These are phyloP conservation scores for Apolygus lucorum DNA, from an alignment of 1,140 invertebrate species.

Conservation along the genomic window DNA sequence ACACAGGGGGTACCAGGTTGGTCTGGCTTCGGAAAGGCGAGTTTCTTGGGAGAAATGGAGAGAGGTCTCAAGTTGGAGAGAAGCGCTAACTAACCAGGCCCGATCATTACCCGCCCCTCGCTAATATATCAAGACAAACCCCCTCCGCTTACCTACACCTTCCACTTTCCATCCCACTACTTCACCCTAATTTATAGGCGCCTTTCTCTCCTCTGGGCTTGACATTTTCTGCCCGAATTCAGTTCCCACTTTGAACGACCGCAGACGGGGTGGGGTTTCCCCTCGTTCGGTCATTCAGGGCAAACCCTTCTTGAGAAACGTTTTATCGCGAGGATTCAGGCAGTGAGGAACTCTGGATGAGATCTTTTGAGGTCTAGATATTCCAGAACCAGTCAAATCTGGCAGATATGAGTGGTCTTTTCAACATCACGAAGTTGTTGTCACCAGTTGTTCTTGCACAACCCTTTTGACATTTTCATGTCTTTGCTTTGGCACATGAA, in stretches of 20 bases:
- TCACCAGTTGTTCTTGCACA: too few species aligned
- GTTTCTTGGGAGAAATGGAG: not conserved
- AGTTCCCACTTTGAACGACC: not conserved
- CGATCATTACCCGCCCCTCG: constrained; percentile 6
- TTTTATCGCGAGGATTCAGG: not conserved
- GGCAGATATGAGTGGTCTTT: too few species aligned
- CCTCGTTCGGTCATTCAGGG: not conserved
- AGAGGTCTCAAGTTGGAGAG: not conserved
- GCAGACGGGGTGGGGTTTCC: not conserved
- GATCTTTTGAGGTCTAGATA: too few species aligned
- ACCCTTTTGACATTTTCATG: too few species aligned
- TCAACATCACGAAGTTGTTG: too few species aligned
- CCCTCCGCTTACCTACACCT: not conserved
- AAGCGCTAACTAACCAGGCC: not conserved
- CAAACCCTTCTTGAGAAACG: not conserved
- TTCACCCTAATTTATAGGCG: constrained; percentile 12
- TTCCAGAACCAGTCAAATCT: too few species aligned
- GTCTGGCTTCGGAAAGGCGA: not conserved
- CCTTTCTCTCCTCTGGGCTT: not conserved
- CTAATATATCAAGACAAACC: constrained; percentile 17
- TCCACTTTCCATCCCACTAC: not conserved
- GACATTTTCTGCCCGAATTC: not conserved
- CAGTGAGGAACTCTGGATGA: too few species aligned
- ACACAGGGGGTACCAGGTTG: not conserved
- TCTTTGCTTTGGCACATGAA: too few species aligned